Base-by-base conservation (phyloP, 2,888 invertebrate genomes). In the Stegana nigrithorax region DNA sequence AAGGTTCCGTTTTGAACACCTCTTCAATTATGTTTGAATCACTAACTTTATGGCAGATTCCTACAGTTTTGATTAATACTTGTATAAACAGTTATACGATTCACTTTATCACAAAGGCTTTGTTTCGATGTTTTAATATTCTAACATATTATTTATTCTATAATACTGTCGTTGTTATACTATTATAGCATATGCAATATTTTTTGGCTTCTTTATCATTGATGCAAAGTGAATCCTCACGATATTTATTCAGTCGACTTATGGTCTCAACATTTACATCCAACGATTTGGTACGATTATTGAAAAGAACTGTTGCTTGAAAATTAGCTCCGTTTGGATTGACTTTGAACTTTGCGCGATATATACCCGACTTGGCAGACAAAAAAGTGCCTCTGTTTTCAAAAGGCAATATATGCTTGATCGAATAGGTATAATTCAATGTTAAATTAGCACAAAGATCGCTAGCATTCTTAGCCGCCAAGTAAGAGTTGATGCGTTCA, bases 401-500 rank as follows among this genome's bases (percentile, higher is more conserved):
- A 12, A 58, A 21, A 19, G 59, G 23, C 6, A 32, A 6, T n/a
- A 64, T 69, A 2, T 32, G 36, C 21, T 67, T 62, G 2, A 55
- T 25, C 17, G n/a, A 29, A 1, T 17, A 0, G 1, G 69, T n/a
- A 1, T 12, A 1, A 6, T 29, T 17, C 1, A 67, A 17, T 2
- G n/a, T 61, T n/a, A 39, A 60, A 8, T 64, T 58, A 7, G 23
- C 29, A 27, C 70, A 70, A 6, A 63, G 5, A 0, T 17, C 8
- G 1, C 17, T 14, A 4, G 63, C 14, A 12, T 50, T 19, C 17
- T 53, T 26, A 10, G 12, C n/a, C 21, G 21, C 12, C 32, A 70
- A 17, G 26, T 62, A 56, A 0, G 42, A 23, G 17, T 70, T 69
- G 47, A 70, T 66, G 5, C 12, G 61, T n/a, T 55, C n/a, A 2